Conservation (phyloP, 2,888 invertebrate species). For the Trisateles emortualis region DNA sequence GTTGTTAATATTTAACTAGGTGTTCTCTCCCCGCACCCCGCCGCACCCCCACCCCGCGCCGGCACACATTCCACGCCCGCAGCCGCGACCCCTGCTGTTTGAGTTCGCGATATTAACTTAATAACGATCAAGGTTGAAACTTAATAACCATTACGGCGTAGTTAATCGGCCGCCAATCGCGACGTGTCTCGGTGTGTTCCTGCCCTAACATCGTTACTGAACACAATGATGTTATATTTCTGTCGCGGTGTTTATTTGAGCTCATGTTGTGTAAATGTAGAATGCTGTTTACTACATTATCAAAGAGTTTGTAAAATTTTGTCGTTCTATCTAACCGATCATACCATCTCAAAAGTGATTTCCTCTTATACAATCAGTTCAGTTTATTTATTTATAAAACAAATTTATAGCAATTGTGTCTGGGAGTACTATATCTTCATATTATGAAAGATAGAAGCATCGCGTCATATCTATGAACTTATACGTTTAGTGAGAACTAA, state of each 20-base stretch:
- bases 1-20: constrained; percentile 42
- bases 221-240: neutral
- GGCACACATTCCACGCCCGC: neutral
- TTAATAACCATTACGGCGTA: constrained; percentile 26
- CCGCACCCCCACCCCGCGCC: neutral
- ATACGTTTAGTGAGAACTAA: too few species aligned
- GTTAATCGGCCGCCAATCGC: constrained; percentile 18
- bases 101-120: constrained; percentile 34
- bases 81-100: constrained; percentile 19
- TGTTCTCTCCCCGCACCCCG: neutral
- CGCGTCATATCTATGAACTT: too few species aligned
- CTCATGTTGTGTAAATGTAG: neutral
- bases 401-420: too few species aligned
- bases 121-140: constrained; percentile 25
- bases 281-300: constrained; percentile 3
- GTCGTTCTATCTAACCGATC: too few species aligned
- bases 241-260: constrained; percentile 2
- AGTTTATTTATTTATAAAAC: too few species aligned
- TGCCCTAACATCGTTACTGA: neutral
- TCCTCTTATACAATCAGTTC: too few species aligned
- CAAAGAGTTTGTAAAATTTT: neutral
- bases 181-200: neutral
- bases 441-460: too few species aligned
- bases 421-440: too few species aligned
- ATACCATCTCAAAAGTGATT: too few species aligned